A percentile compares a stretch with the other conserved stretches of the same genome.
phyloP scores from a whole-genome alignment of 2,888 invertebrate species.

The Papilio protenor region DNA sequence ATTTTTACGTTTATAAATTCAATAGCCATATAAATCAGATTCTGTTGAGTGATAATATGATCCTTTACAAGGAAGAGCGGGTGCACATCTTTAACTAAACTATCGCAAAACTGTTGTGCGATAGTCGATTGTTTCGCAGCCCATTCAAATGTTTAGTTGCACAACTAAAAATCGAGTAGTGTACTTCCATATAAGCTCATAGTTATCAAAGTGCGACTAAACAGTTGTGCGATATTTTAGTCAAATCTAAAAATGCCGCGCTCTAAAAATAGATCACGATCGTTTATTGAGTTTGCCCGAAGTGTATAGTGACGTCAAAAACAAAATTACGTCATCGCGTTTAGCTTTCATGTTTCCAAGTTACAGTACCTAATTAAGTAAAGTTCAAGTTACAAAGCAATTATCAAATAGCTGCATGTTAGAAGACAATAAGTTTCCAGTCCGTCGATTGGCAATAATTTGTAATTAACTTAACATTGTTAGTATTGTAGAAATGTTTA shows the following conservation, averaged over 20 bases:
- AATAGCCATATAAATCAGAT: background rate
- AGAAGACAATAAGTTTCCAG: background rate
- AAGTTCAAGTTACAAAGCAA: background rate
- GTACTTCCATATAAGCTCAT: no score
- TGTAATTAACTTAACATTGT: background rate
- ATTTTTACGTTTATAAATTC: background rate
- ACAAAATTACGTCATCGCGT: background rate
- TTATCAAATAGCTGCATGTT: conserved; percentile 1
- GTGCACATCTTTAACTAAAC: no score
- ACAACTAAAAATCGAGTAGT: no score
- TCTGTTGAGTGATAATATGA: background rate
- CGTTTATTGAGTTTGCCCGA: background rate
- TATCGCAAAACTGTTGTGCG: no score
- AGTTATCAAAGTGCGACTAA: no score
- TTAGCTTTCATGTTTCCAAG: background rate
- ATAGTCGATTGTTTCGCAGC: no score
- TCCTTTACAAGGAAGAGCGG: background rate
- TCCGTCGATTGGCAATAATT: background rate
- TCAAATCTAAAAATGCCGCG: no score
- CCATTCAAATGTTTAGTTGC: no score
- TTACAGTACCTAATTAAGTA: background rate
- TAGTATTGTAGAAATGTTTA: background rate
- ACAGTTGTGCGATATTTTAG: no score
- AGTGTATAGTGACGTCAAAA: background rate
- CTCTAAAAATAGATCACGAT: background rate